A percentile compares a stretch with the other conserved stretches of the same genome.
Evolutionary conservation across 1,140 invertebrate genomes (phyloP).

Genomic region (Subanguina moxae): DNA sequence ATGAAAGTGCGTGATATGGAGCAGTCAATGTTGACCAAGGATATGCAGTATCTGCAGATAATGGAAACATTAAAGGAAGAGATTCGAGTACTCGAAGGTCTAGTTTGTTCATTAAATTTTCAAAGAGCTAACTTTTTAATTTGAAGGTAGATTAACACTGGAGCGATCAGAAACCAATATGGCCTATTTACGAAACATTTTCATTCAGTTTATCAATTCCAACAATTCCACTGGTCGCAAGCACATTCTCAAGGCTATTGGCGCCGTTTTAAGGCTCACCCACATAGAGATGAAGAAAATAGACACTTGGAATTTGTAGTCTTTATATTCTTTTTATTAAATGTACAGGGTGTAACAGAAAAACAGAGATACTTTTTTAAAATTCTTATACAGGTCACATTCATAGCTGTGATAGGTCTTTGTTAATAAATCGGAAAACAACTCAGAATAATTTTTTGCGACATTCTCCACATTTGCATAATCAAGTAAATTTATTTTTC

Average conservation of each 20-base stretch:
- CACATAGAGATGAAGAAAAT: constrained; percentile 43
- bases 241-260: constrained; percentile 56
- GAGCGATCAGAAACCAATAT: constrained; percentile 45
- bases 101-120: no score
- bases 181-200: constrained; percentile 56
- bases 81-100: constrained; percentile 39
- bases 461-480: no score
- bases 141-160: constrained; percentile 44
- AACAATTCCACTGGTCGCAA: constrained; percentile 29
- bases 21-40: constrained; percentile 49
- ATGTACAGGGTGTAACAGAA: no score
- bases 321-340: no score
- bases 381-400: no score
- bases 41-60: constrained; percentile 55
- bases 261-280: constrained; percentile 43
- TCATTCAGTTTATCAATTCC: constrained; percentile 51
- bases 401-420: no score
- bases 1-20: constrained; percentile 52
- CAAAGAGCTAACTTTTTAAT: background rate
- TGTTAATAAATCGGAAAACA: no score
- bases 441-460: no score
- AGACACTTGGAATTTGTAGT: constrained; percentile 31
- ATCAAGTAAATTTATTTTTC: no score
- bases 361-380: no score
- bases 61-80: constrained; percentile 54